These are phyloP conservation scores for Lates japonicus DNA, from an alignment of 2,797 vertebrate genomes.

Conservation along the genomic window DNA sequence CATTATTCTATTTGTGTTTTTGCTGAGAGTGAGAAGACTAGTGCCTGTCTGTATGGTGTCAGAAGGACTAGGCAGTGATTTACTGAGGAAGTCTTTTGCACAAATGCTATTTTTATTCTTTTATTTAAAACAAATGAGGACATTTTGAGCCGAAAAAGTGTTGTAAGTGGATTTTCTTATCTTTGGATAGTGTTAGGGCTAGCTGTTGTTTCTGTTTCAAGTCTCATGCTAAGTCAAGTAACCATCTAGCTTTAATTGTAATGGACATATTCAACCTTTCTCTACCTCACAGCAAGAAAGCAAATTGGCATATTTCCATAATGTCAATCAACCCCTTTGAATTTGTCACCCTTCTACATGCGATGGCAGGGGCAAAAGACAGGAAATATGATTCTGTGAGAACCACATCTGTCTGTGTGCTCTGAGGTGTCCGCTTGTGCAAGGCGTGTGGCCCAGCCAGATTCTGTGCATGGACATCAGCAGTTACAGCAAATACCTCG, in stretches of 20 bases:
- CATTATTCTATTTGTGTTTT: background rate
- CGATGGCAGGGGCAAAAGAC: background rate
- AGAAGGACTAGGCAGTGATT: background rate
- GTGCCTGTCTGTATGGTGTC: background rate
- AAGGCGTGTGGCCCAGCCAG: conserved; percentile 33
- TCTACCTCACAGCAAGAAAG: background rate
- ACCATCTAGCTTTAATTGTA: background rate
- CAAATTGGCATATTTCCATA: background rate
- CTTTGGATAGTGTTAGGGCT: background rate
- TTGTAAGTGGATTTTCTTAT: background rate
- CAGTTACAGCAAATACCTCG: too few relatives aligned
- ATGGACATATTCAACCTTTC: background rate
- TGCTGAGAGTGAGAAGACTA: background rate
- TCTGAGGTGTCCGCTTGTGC: conserved; percentile 13
- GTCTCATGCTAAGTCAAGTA: background rate
- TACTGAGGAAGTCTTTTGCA: background rate
- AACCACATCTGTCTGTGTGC: conserved; percentile 7
- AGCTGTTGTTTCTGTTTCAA: background rate
- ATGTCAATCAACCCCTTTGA: background rate
- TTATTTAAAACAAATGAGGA: background rate
- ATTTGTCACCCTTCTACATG: background rate
- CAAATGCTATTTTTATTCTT: background rate
- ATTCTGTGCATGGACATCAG: conserved; percentile 53
- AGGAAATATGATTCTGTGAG: background rate
- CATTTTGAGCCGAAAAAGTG: background rate